phyloP scores from a whole-genome alignment of 2,888 invertebrate genomes.

The Nemoura dubitans region DNA sequence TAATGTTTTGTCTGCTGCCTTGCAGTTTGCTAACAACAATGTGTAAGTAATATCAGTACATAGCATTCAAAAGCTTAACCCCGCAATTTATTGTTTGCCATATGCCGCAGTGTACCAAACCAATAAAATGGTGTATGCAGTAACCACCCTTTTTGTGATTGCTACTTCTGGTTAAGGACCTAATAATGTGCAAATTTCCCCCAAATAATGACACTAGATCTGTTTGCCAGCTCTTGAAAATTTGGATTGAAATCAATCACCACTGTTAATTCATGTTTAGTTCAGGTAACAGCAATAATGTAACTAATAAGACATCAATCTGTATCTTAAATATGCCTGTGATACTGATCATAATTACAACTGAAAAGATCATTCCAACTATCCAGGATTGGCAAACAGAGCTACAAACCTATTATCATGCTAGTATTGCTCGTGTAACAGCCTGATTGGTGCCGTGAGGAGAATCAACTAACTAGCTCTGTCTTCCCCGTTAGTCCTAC shows the following conservation, averaged over 20 bases:
- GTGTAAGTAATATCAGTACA: conserved; percentile 13
- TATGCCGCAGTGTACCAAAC: not conserved
- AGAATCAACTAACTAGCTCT: conserved; percentile 10
- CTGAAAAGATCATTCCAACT: too few species aligned
- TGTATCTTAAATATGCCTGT: too few species aligned
- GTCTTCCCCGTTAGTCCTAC: conserved; percentile 49
- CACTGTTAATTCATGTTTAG: too few species aligned
- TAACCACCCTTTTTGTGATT: not conserved
- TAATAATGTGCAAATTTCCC: not conserved
- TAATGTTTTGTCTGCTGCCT: conserved; percentile 27
- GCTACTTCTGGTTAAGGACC: not conserved
- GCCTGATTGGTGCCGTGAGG: not conserved
- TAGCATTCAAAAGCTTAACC: not conserved
- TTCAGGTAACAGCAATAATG: too few species aligned
- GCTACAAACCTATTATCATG: too few species aligned
- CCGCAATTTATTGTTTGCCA: not conserved
- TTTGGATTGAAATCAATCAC: too few species aligned
- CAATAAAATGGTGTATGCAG: not conserved
- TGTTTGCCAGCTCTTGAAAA: too few species aligned
- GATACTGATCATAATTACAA: too few species aligned
- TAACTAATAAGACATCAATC: too few species aligned
- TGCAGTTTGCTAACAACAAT: conserved; percentile 34
- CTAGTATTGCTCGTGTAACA: not conserved
- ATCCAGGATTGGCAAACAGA: too few species aligned
- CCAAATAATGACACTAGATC: not conserved